Evolutionary conservation across 2,888 invertebrate genomes (phyloP), one percentile per base, ranked within the genome.

Genomic region (Caenorhabditis virilis): DNA sequence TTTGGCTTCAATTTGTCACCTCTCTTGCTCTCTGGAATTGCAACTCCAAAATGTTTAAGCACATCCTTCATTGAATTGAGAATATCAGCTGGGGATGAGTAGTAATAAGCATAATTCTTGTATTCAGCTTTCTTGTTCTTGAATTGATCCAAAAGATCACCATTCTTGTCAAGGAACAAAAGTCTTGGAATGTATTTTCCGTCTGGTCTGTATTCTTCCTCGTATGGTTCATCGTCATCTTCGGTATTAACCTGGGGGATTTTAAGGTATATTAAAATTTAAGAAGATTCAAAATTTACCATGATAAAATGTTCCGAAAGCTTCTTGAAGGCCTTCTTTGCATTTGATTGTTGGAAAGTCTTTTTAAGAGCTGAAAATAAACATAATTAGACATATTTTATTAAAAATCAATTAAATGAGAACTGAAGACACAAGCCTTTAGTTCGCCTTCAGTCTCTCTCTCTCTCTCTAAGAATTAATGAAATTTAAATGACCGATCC

Each of bases 171-270:
- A 53, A 81, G 72, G 77, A 81, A 82, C 23, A 81, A 50, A 11
- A 81, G 71, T 55, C 81, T 70, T 35, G 81, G 81, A 47, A 81
- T 79, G 65, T 81, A 81, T 60, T 81, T 81, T 47, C 81, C 81
- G 51, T 81, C 81, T 23, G 81, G 81, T 11, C 81, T 68, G 69
- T 81, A 81, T 58, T 81, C 81, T 72, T 81, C 79, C 69, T 80
- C 80, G 57, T 60, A 81, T 16, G 80, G 80, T 60, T 81, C 71
- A 25, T 85, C 85, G 65, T 86, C 85, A 72, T 85, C 85, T 76
- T 83, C 77, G 27, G 83, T 78, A 78, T 85, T 85, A 30, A 81
- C 65, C 39, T 39, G 6, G 20, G 15, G 9, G 15, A 39, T 39
- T 18, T 39, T 20, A 7, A 9, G 6, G 6, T 39, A 39, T 39